Evolutionary conservation across 2,113 vertebrate genomes (phyloP), one percentile per base, ranked within the genome.

Genomic region (Otolemur garnettii): DNA sequence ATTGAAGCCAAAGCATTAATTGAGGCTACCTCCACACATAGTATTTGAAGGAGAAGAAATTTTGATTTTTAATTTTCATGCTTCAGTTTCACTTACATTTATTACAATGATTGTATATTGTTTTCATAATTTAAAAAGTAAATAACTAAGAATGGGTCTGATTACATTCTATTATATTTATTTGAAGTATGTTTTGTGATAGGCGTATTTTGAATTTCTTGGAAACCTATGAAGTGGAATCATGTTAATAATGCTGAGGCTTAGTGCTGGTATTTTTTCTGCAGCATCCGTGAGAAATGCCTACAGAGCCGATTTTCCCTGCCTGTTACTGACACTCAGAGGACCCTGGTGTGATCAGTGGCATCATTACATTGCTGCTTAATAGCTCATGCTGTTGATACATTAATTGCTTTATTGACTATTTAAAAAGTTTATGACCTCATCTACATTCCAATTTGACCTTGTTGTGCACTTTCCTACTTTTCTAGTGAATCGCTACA

Each of bases 321-420:
- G 10, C 5, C 80, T 89, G 81, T 97, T 93, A 96, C 75, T 96
- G 79, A 95, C 89, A 97, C 88, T 19, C 62, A 94, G 78, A 97
- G 93, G 89, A 96, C 69, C 94, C 92, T n/a, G 95, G 28, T 92
- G 88, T 86, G 87, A 97, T 92, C 97, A 97, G 83, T 62, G 82
- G 83, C 26, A 95, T 96, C 96, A 96, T 75, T 95, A 82, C 24
- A 91, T 78, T 68, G 24, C 82, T 91, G 80, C 82, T 81, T 96
- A 96, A 90, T 81, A 97, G 71, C 92, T 94, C 95, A 97, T 57
- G 93, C 91, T 94, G 79, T 92, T 96, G 90, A 98, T 97, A 97
- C 94, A 97, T 97, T 97, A 97, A 98, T 97, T 98, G 91, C 75
- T 97, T 98, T 98, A 98, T 97, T 98, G 98, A 98, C 95, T 96